Conservation (phyloP, 2,888 invertebrate genomes). For the Erebia palarica region DNA sequence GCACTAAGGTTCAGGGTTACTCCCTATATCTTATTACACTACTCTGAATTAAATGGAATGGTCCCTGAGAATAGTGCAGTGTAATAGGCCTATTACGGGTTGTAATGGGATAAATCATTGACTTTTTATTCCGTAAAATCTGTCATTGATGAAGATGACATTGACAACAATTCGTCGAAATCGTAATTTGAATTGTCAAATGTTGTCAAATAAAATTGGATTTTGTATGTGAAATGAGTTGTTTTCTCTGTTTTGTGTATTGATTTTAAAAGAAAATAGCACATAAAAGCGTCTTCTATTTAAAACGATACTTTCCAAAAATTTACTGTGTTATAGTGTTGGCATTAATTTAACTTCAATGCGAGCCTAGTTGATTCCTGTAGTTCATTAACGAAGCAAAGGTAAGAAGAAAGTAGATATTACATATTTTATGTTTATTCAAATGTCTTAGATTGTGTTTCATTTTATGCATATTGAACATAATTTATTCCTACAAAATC, state of each 20-base stretch:
- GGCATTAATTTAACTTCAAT: neutral
- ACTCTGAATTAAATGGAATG: too few relatives aligned
- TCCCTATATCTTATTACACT: too few relatives aligned
- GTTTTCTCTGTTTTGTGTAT: slow-evolving; percentile 12
- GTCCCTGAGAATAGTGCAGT: too few relatives aligned
- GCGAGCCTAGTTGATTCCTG: neutral
- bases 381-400: neutral
- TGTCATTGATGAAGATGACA: neutral
- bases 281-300: neutral
- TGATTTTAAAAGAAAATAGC: slow-evolving; percentile 15
- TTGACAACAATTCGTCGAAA: neutral
- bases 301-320: neutral
- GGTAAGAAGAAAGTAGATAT: slow-evolving; percentile 15
- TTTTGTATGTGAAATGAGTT: neutral
- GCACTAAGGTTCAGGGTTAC: too few relatives aligned
- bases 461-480: neutral
- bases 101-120: too few relatives aligned
- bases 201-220: neutral
- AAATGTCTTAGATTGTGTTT: neutral
- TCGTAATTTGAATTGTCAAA: neutral
- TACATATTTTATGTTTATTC: slow-evolving; percentile 8
- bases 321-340: neutral
- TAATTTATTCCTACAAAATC: neutral
- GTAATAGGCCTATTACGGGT: too few relatives aligned
- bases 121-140: too few relatives aligned